Evolutionary conservation across 2,797 vertebrate genomes (phyloP).

Genomic region (Sarcophilus harrisii): DNA sequence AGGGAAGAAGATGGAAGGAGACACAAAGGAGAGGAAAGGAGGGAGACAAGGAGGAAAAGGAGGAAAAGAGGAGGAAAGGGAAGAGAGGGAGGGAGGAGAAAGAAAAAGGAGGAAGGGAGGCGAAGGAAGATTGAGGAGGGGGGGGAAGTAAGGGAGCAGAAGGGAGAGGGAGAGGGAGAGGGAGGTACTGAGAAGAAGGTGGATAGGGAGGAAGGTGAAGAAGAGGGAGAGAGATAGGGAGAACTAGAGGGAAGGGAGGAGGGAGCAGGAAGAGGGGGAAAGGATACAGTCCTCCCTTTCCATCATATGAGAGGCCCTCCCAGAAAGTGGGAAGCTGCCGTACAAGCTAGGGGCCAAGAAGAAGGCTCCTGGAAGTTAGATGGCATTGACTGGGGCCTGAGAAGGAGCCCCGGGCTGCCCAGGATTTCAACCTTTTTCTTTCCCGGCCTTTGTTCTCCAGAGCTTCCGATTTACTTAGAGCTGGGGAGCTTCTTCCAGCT

Average conservation of each 20-base stretch:
- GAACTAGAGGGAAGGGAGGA: background rate
- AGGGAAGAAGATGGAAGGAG: background rate
- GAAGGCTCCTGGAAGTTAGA: no score
- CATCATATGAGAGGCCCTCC: slow-evolving; percentile 51
- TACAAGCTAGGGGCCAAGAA: slow-evolving; percentile 66
- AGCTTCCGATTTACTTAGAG: slow-evolving; percentile 53
- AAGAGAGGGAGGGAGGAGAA: background rate
- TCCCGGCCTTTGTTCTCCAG: slow-evolving; percentile 76
- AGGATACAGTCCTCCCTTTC: slow-evolving; percentile 50
- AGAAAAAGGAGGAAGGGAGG: background rate
- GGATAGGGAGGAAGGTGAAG: background rate
- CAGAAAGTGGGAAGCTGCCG: slow-evolving; percentile 78
- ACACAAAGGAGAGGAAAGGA: background rate
- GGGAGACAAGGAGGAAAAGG: background rate
- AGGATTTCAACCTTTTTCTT: background rate
- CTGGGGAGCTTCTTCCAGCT: slow-evolving; percentile 62
- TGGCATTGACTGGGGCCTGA: background rate
- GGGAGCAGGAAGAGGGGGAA: background rate
- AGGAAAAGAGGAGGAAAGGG: background rate
- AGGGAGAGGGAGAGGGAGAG: background rate
- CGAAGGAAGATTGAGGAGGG: no score
- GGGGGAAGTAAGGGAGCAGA: background rate
- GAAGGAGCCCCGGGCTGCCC: background rate
- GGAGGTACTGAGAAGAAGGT: background rate
- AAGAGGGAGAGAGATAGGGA: background rate